These are phyloP conservation scores for Spinus pinus DNA, from an alignment of 2,797 vertebrate genomes.

Conservation along the genomic window DNA sequence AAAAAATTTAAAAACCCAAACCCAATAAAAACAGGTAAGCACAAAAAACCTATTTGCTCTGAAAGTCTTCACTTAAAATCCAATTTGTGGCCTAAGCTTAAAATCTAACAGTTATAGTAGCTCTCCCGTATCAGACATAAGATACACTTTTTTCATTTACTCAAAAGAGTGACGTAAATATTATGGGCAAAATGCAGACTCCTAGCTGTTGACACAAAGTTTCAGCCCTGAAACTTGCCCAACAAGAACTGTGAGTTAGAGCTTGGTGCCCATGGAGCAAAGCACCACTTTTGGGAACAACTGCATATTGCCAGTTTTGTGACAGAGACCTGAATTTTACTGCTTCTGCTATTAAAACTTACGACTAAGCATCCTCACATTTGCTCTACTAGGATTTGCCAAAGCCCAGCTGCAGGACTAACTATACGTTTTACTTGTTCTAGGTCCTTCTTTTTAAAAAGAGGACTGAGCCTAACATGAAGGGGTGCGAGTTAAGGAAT, in stretches of 20 bases:
- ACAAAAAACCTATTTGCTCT: background rate
- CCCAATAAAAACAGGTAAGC: background rate
- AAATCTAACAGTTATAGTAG: background rate
- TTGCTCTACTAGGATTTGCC: background rate
- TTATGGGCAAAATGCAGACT: background rate
- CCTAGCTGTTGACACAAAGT: background rate
- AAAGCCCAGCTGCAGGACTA: background rate
- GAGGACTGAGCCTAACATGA: background rate
- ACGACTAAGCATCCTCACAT: background rate
- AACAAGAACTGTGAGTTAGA: rapidly evolving
- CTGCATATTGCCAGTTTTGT: background rate
- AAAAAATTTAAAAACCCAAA: rapidly evolving
- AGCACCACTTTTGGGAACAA: background rate
- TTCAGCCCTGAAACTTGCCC: background rate
- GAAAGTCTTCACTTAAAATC: background rate
- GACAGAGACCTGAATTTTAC: background rate
- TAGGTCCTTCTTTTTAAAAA: background rate
- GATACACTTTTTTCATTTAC: background rate
- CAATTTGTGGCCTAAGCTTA: background rate
- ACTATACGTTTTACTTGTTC: background rate
- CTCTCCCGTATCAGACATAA: background rate
- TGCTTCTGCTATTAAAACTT: background rate
- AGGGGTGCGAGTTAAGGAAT: background rate
- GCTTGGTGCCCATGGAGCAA: background rate
- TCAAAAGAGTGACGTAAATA: background rate